These are phyloP conservation scores for Charina bottae DNA, from an alignment of 2,113 vertebrate genomes.

Conservation along the genomic window DNA sequence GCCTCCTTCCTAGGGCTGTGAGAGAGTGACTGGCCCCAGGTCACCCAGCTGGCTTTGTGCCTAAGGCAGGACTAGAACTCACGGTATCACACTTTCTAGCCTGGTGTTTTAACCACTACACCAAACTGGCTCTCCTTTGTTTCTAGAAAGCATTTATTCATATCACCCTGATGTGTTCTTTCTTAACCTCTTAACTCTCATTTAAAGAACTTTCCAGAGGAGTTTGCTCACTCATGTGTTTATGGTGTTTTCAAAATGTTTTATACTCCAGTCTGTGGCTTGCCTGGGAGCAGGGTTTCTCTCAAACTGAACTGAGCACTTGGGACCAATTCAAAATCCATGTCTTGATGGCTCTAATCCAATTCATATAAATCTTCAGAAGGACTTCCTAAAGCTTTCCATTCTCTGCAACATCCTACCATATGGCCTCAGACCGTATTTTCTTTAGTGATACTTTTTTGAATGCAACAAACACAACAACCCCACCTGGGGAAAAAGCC, in stretches of 20 bases:
- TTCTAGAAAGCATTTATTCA: constrained; percentile 35
- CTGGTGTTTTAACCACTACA: background rate
- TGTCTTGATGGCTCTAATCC: constrained; percentile 17
- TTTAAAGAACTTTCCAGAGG: constrained; percentile 4
- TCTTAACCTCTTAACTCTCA: constrained; percentile 32
- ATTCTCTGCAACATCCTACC: background rate
- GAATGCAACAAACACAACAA: background rate
- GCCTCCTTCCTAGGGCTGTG: background rate
- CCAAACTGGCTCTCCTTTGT: background rate
- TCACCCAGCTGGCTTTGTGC: background rate
- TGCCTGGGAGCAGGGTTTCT: background rate
- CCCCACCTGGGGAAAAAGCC: background rate
- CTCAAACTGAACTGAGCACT: constrained; percentile 27
- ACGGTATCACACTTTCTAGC: background rate
- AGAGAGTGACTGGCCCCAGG: background rate
- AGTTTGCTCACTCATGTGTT: constrained; percentile 1
- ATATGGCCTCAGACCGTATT: constrained; percentile 7
- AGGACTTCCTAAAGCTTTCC: constrained; percentile 40
- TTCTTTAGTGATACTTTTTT: background rate
- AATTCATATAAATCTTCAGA: constrained; percentile 28
- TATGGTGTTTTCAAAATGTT: constrained; percentile 18
- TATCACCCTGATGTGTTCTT: constrained; percentile 37
- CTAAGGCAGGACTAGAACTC: background rate
- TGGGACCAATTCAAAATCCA: constrained; percentile 22
- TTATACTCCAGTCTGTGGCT: background rate